Evolutionary conservation across 2,888 invertebrate genomes (phyloP), one percentile per base, ranked within the genome.

Genomic region (Zygaena filipendulae): DNA sequence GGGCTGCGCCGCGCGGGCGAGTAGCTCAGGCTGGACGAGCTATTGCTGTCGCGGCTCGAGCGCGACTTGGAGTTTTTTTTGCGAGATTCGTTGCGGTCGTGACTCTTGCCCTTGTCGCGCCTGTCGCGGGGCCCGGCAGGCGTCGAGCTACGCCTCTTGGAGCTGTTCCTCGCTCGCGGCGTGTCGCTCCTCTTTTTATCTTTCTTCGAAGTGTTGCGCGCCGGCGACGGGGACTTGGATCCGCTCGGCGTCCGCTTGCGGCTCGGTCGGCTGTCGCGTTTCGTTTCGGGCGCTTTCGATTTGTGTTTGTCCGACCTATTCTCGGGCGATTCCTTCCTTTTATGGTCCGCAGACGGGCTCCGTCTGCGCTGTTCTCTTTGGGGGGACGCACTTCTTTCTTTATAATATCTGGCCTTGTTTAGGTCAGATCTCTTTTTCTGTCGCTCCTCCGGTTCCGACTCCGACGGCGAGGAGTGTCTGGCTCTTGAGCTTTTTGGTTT

Each of bases 1-100:
- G 88, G 87, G 59, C 87, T 83, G 9, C 85, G 80, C 2, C 84
- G 75, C 0, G 87, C 84, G 0, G 88, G 88, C 0, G 88, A 88
- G 45, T 88, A 88, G 43, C 87, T 88, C 26, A 88, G 59, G 38
- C 82, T 84, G 7, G 83, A 83, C 0, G 79, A 72, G 43, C 82
- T 82, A 23, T 74, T 53, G 32, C 82, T 81, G 9, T 72, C 75
- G 5, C 64, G 62, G 2, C 49, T 43, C 0, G 63, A 61, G 1
- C 52, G 52, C 1, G 69, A 61, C 14, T 52, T 42, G 1, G 63
- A 59, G 11, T 52, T 49, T 3, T 54, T 52, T 25, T 45, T 45
- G 29, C 55, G 55, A 25, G 52, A 40, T 31, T 54, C 56, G 27
- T 43, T 40, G 10, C 52, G 51, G 8, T 48, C 51, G 13, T 38